Evolutionary conservation across 23 tunicate genomes (phyloP), one percentile per base, ranked within the genome.

Genomic region (Styela plicata): DNA sequence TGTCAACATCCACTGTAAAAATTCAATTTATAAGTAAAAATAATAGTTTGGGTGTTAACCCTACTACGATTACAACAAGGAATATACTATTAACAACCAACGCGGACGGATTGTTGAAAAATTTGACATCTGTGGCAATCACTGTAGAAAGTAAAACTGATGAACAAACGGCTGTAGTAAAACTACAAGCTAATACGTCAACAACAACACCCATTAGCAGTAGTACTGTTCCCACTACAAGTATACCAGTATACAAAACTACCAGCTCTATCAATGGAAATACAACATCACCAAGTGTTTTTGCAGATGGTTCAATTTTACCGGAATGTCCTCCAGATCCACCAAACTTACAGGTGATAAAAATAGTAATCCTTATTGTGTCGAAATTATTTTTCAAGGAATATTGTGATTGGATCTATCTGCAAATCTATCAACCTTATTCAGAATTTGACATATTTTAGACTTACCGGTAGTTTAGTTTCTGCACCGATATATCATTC

Each of bases 311-410:
- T 44, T 22, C 52, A 21, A 64, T 79, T 18, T 88, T 88, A 52
- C 87, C 93, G 24, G 52, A 69, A 27, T 88, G 93, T 63, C 93
- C 93, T 3, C 84, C 69, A 61, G 44, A 69, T 2, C 93, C 93
- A 0, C 93, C 93, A 33, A 74, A 69, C 10, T 63, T 88, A 35
- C 87, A 83, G 87, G 93, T 88, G 64, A 23, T 32, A 34, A 22
- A 30, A 27, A 37, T 31, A 30, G 1, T 31, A 30, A 31, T 25
- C 21, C 17, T 24, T 27, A 66, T 5, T 27, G 29, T 66, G 29
- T n/a, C n/a, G n/a, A n/a, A n/a, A n/a, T n/a, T n/a, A n/a, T n/a
- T n/a, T n/a, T n/a, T n/a, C n/a, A n/a, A n/a, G n/a, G n/a, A n/a
- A n/a, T n/a, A n/a, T n/a, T n/a, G n/a, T n/a, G n/a, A n/a, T n/a